Conservation (phyloP, 2,888 invertebrate genomes). For the Himalopsyche anomala region DNA sequence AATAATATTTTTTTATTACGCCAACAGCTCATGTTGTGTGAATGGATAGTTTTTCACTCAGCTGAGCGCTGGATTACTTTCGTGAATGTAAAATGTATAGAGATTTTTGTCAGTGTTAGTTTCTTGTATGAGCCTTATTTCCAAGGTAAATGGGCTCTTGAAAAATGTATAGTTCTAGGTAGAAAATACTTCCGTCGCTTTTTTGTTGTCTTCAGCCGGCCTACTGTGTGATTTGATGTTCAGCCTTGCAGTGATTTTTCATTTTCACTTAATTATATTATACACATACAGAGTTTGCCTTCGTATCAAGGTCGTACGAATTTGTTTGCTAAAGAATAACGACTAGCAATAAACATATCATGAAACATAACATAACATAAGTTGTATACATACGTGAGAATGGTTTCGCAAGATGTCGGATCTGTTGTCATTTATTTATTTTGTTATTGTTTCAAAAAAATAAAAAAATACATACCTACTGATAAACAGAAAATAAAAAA, state of each 20-base stretch:
- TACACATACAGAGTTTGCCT: not conserved
- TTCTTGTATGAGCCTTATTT: conserved; percentile 12
- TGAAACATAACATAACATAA: too few relatives aligned
- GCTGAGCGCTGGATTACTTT: conserved; percentile 22
- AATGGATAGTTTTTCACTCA: not conserved
- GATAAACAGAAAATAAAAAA: too few relatives aligned
- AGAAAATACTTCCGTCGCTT: conserved; percentile 36
- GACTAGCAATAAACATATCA: not conserved
- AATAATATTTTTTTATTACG: too few relatives aligned
- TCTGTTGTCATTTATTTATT: too few relatives aligned
- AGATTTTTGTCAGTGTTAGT: conserved; percentile 5
- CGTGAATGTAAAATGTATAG: conserved; percentile 18
- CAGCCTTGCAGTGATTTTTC: conserved; percentile 39
- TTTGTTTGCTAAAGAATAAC: not conserved
- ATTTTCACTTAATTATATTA: conserved; percentile 28
- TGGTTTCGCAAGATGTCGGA: too few relatives aligned
- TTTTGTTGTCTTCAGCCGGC: conserved; percentile 34
- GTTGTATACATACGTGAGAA: too few relatives aligned
- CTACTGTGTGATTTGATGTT: conserved; percentile 28
- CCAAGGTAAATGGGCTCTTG: conserved; percentile 47
- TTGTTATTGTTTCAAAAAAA: too few relatives aligned
- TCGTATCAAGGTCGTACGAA: not conserved
- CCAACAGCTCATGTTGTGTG: not conserved
- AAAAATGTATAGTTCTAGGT: conserved; percentile 25
- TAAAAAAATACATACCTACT: too few relatives aligned